Base-by-base conservation (phyloP, 2,113 vertebrate genomes). In the Drymodes brunneopygia region DNA sequence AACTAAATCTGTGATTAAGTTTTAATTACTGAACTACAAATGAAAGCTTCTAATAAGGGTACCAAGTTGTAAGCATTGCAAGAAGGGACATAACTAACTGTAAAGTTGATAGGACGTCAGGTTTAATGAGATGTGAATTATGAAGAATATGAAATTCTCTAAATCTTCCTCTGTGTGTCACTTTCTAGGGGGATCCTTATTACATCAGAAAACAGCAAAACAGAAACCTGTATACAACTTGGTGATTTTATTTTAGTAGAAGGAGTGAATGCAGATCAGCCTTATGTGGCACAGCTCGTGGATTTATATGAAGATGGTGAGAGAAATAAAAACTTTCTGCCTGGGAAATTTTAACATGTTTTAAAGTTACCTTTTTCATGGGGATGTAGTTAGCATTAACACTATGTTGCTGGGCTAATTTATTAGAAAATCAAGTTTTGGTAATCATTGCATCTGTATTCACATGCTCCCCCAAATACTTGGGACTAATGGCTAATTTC, bases 191-290 rank as follows among this genome's bases (percentile, higher is more conserved):
- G 98, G 11, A 78, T 99, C 57, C 28, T 67, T 54, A 95, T 99
- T 93, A 95, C 96, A 60, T 96, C 94, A 29, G 97, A 98, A 87
- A 98, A 94, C n/a, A 95, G 74, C 72, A 86, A 80, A 3, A 88
- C 73, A 60, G 84, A 96, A 64, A 95, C 71, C 12, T 44, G 94
- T 36, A 96, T 99, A 56, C 92, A 82, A 5, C 85, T 97, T 11
- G 98, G 98, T 5, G 98, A 99, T 40, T 99, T 98, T 93, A 97
- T 99, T 88, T 96, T 99, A 81, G 98, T 99, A 31, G 98, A 99
- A 94, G 98, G 98, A 1, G 91, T 98, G 4, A 96, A 98, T 29
- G 98, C 98, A 12, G 98, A 99, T 71, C 97, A 97, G 38, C 99
- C 99, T 1, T 99, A 98, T 33, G 98, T 99, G 60, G 99, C 99